A percentile compares a stretch with the other conserved stretches of the same genome.
Conservation (phyloP, 1,140 invertebrate species). For the Zaprionus camerounensis region DNA sequence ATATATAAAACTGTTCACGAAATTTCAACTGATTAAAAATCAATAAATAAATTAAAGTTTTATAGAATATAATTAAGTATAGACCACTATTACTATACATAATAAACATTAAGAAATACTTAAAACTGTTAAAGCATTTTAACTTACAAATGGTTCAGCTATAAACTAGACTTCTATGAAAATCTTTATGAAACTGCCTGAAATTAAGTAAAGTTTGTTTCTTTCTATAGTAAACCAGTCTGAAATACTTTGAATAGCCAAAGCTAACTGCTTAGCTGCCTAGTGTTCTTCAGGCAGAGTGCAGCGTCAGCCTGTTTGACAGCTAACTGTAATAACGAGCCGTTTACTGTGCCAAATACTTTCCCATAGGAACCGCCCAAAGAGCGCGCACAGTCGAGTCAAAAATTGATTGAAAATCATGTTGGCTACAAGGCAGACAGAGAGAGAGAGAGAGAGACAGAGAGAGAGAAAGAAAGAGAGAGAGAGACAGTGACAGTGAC, state of each 20-base stretch:
- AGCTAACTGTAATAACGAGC: constrained; percentile 73
- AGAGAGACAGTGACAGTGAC: constrained; percentile 16
- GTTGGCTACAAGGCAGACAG: constrained; percentile 13
- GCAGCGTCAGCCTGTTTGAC: constrained; percentile 23
- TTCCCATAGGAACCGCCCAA: constrained; percentile 66
- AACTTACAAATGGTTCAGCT: neutral
- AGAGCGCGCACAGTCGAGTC: constrained; percentile 39
- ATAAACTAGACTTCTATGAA: neutral
- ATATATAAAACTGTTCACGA: too few species aligned
- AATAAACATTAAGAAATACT: neutral
- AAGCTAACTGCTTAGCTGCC: neutral
- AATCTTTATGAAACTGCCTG: neutral
- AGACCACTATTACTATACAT: too few species aligned
- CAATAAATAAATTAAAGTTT: neutral
- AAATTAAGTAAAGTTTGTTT: neutral
- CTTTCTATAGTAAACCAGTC: neutral
- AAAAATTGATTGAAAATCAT: constrained; percentile 75
- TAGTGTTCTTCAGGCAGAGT: neutral
- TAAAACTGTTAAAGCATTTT: neutral
- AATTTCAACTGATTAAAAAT: neutral
- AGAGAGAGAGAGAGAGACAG: constrained; percentile 12
- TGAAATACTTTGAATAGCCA: neutral
- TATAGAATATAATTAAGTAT: neutral
- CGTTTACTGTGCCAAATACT: constrained; percentile 80
- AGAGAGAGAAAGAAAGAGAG: constrained; percentile 15